Conservation (phyloP, 2,113 vertebrate species). For the Xenus cinereus region DNA sequence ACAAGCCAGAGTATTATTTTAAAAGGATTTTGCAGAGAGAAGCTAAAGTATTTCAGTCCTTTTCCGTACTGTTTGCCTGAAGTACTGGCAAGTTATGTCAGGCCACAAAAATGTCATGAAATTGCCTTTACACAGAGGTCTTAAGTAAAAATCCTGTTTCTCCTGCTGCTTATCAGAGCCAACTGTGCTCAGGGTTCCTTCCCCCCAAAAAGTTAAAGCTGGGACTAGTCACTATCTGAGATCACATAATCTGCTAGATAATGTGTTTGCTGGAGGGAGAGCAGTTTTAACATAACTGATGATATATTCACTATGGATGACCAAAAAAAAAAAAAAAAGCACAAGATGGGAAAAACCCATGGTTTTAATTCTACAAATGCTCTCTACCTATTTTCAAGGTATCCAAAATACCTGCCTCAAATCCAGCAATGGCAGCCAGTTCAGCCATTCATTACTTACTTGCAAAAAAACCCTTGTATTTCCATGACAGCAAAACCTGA, state of each 20-base stretch:
- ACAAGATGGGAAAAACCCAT: neutral
- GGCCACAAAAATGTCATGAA: neutral
- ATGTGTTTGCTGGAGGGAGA: neutral
- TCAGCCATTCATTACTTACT: neutral
- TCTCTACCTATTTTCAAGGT: neutral
- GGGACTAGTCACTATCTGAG: neutral
- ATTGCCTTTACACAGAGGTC: neutral
- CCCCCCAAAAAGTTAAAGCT: neutral
- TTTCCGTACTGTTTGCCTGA: neutral
- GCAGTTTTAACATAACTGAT: neutral
- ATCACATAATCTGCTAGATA: neutral
- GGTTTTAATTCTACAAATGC: neutral
- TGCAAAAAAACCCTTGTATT: neutral
- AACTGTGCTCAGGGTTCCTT: accelerated
- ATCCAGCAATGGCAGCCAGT: neutral
- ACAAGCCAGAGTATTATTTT: neutral
- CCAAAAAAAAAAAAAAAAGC: neutral
- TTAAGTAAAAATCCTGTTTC: neutral
- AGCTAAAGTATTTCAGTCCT: neutral
- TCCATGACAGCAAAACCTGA: neutral
- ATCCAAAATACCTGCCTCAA: neutral
- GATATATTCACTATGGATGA: too few relatives aligned
- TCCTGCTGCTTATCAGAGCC: neutral
- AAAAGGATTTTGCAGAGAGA: neutral
- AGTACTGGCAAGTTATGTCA: neutral